A percentile compares a stretch with the other conserved stretches of the same genome.
Conservation (phyloP, 2,797 vertebrate genomes). For the Amphiprion clarkii region DNA sequence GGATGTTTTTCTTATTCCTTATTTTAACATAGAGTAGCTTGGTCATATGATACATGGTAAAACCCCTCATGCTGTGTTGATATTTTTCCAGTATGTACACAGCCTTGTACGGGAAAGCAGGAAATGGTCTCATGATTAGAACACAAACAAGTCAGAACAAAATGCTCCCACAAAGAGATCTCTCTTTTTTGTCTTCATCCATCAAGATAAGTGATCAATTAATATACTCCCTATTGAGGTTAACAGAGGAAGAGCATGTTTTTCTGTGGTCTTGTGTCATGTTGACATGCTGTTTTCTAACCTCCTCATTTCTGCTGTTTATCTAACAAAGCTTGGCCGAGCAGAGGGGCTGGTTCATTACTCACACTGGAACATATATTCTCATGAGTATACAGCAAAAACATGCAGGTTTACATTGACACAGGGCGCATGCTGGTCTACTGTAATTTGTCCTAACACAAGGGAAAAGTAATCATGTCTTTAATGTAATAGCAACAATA, state of each 20-base stretch:
- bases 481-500: neutral
- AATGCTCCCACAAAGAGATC: slow-evolving; percentile 35
- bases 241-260: slow-evolving; percentile 63
- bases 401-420: slow-evolving; percentile 1
- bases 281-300: slow-evolving; percentile 66
- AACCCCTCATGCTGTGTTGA: slow-evolving; percentile 23
- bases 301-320: slow-evolving; percentile 57
- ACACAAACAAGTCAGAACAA: slow-evolving; percentile 51
- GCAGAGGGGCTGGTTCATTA: slow-evolving; percentile 30
- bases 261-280: slow-evolving; percentile 59
- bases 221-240: slow-evolving; percentile 33
- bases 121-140: slow-evolving; percentile 43
- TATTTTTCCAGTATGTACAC: slow-evolving; percentile 28
- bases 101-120: slow-evolving; percentile 43
- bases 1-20: neutral
- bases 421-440: neutral
- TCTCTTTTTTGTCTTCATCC: slow-evolving; percentile 43
- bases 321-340: slow-evolving; percentile 42
- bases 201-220: slow-evolving; percentile 65
- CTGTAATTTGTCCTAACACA: slow-evolving; percentile 15
- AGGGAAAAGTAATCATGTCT: neutral
- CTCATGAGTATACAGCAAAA: slow-evolving; percentile 10
- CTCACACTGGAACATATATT: slow-evolving; percentile 15
- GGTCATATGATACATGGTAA: slow-evolving; percentile 29
- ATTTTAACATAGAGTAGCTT: neutral